Base-by-base conservation (phyloP, 2,888 invertebrate species). In the Heliconius erato region DNA sequence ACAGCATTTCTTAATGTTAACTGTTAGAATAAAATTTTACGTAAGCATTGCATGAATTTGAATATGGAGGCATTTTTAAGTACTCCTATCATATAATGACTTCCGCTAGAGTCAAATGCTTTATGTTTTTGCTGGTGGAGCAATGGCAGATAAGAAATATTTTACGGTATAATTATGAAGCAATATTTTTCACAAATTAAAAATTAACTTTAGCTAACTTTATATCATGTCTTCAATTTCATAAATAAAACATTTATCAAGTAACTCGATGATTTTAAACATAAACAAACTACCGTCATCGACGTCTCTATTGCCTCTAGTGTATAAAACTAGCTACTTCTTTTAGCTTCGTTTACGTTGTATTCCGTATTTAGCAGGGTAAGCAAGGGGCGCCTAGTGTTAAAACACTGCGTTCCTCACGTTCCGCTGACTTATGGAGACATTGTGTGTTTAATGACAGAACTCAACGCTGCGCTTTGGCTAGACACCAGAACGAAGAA, bases 81-180 rank as follows among this genome's bases (percentile, higher is more conserved):
- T 72, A 19, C n/a, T 26, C 35, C 68, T 85, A 84, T 85, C 83
- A 77, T 28, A 32, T 81, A 86, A 85, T 85, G 82, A 84, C 85
- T 86, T 87, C 86, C 87, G 83, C 74, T 82, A 71, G 63, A 82
- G 40, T 59, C 32, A 63, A 44, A 44, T 68, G 68, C 6, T 59
- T 76, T 68, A 49, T 23, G n/a, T 79, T 79, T 67, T 26, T 28
- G 69, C 35, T n/a, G 63, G 35, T 76, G n/a, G 23, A 32, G 69
- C 59, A 63, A 49, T 23, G 19, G 63, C 28, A 78, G n/a, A 71
- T 71, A 74, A 44, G 19, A 74, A 23, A 74, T n/a, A 63, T n/a
- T 54, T n/a, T 63, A 63, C 63, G 12, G 19, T 74, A 54, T 23
- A 32, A 28, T 54, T 23, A 3, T 49, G 26, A 28, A 78, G 72